Conservation (phyloP, 2,113 vertebrate species). For the Mugil cephalus region DNA sequence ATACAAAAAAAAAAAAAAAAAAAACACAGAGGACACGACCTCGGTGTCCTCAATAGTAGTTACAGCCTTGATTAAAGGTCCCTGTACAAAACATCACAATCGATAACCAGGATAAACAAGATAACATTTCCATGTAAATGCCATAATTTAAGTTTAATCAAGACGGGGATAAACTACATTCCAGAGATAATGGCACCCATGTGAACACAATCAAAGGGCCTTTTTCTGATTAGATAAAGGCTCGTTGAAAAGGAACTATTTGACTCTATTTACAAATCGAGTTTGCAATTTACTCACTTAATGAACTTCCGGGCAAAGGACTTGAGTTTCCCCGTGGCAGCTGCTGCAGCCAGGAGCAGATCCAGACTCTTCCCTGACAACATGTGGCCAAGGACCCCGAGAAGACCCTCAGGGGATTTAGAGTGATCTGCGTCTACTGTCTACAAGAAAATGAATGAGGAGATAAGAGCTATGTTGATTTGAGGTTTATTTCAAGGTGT, state of each 20-base stretch:
- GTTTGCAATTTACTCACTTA: constrained; percentile 83
- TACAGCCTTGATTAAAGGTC: too few relatives aligned
- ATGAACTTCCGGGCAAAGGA: constrained; percentile 98
- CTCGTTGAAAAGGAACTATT: not conserved
- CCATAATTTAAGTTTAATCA: too few relatives aligned
- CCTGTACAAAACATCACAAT: too few relatives aligned
- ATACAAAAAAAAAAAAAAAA: too few relatives aligned
- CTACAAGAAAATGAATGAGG: constrained; percentile 68
- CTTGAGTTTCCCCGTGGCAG: constrained; percentile 95
- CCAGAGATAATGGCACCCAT: too few relatives aligned
- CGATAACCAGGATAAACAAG: too few relatives aligned
- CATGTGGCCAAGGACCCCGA: constrained; percentile 98
- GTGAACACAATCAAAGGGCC: too few relatives aligned
- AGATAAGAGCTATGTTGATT: not conserved
- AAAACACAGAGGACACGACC: too few relatives aligned
- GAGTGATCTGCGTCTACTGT: constrained; percentile 98
- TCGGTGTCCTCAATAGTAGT: too few relatives aligned
- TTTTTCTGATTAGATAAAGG: too few relatives aligned
- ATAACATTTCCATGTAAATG: too few relatives aligned
- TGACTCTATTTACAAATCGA: not conserved
- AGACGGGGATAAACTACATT: too few relatives aligned
- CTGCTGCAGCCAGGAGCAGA: constrained; percentile 93
- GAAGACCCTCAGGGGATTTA: constrained; percentile 94
- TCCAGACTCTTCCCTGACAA: constrained; percentile 97
- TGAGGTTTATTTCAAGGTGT: not conserved